Evolutionary conservation across 1,140 invertebrate species (phyloP).

Genomic region (Drosophila asahinai): DNA sequence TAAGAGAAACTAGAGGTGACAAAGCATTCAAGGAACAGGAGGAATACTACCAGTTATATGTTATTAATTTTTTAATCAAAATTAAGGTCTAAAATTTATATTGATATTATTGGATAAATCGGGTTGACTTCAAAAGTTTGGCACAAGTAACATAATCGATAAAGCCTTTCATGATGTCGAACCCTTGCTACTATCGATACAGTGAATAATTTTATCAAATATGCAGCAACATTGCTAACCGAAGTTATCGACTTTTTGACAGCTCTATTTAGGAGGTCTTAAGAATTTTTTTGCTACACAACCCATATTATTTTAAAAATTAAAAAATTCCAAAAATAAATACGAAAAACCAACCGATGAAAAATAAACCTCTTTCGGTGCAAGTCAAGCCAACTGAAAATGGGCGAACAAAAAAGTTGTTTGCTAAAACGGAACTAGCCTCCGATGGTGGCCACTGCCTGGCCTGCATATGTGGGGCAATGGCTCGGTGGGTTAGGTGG

Average conservation of each 20-base stretch:
- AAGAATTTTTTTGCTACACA: too few species aligned
- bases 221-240: too few species aligned
- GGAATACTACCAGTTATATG: too few species aligned
- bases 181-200: too few species aligned
- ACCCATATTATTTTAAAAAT: background rate
- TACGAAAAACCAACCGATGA: background rate
- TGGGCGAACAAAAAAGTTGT: slow-evolving; percentile 44
- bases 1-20: background rate
- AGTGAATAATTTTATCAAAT: too few species aligned
- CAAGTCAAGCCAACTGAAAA: slow-evolving; percentile 19
- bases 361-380: slow-evolving; percentile 13
- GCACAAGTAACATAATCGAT: background rate
- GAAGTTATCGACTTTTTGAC: too few species aligned
- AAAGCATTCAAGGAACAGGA: background rate
- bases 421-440: slow-evolving; percentile 76
- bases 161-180: too few species aligned
- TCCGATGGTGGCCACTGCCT: slow-evolving; percentile 36
- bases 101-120: too few species aligned
- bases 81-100: too few species aligned
- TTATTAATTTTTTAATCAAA: too few species aligned
- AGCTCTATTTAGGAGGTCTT: too few species aligned
- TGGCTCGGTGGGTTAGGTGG: slow-evolving; percentile 5
- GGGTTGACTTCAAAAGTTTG: too few species aligned
- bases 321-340: background rate
- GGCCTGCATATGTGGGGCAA: slow-evolving; percentile 29